phyloP scores from a whole-genome alignment of 2,888 invertebrate species.

The Spilarctia lutea region DNA sequence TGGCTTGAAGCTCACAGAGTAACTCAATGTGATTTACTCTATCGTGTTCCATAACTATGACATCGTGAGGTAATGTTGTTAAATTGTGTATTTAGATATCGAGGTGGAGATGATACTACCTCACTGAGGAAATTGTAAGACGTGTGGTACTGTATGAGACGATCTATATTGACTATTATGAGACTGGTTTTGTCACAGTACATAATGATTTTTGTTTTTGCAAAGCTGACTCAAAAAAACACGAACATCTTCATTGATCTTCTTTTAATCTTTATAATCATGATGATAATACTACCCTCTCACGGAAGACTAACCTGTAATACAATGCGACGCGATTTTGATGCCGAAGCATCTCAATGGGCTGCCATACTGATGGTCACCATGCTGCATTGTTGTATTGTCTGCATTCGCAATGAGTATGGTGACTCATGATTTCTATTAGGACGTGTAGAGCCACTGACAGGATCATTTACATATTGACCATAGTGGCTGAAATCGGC shows the following conservation, averaged over 20 bases:
- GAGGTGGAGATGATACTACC: constrained; percentile 9
- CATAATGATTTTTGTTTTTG: background rate
- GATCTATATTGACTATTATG: background rate
- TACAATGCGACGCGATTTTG: too few species aligned
- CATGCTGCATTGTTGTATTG: too few species aligned
- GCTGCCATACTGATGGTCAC: too few species aligned
- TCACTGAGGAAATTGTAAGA: constrained; percentile 11
- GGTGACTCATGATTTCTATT: too few species aligned
- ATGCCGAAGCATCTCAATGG: too few species aligned
- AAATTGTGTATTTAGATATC: constrained; percentile 18
- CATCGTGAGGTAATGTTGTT: constrained; percentile 33
- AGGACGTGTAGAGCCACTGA: too few species aligned
- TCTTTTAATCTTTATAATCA: too few species aligned
- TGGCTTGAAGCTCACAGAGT: constrained; percentile 31
- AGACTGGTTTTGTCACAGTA: background rate
- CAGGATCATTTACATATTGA: too few species aligned
- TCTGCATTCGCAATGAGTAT: too few species aligned
- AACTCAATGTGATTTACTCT: constrained; percentile 46
- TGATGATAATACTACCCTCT: background rate
- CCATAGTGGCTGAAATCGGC: too few species aligned
- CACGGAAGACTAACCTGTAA: too few species aligned
- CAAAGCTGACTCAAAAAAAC: background rate
- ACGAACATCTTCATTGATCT: too few species aligned
- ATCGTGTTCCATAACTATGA: constrained; percentile 40
- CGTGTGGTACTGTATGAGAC: background rate